phyloP scores from a whole-genome alignment of 2,797 vertebrate species.

The Pseudochirops corinnae region DNA sequence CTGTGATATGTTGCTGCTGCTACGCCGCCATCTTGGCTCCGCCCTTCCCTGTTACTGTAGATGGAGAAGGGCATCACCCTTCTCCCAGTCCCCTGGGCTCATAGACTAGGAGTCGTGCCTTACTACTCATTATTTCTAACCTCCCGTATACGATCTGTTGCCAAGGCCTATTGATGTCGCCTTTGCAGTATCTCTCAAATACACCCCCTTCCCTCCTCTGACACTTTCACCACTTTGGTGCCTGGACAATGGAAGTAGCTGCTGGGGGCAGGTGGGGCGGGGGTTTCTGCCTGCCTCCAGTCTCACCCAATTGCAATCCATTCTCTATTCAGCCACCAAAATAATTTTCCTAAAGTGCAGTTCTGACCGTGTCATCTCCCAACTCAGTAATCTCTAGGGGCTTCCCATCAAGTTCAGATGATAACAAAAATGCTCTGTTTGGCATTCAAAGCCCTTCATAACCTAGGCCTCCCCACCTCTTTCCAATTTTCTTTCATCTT shows the following conservation, averaged over 20 bases:
- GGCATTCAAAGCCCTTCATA: background rate
- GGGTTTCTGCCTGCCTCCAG: background rate
- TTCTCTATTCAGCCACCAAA: background rate
- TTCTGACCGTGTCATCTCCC: background rate
- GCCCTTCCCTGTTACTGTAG: background rate
- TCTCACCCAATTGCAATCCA: background rate
- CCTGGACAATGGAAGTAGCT: background rate
- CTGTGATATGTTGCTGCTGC: too few relatives aligned
- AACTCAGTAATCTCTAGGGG: background rate
- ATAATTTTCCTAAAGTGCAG: background rate
- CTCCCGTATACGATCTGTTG: background rate
- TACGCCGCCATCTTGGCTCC: too few relatives aligned
- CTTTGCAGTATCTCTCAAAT: background rate
- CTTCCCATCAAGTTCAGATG: background rate
- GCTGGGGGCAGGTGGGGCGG: background rate
- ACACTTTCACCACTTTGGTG: background rate
- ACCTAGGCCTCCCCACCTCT: background rate
- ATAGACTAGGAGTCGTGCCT: background rate
- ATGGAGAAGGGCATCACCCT: background rate
- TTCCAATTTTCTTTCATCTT: background rate
- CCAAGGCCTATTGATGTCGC: too few relatives aligned
- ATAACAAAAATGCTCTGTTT: background rate
- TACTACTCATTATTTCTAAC: background rate
- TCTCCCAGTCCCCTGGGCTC: background rate
- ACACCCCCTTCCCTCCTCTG: background rate